phyloP scores from a whole-genome alignment of 2,113 vertebrate genomes.

The Calcarius ornatus region DNA sequence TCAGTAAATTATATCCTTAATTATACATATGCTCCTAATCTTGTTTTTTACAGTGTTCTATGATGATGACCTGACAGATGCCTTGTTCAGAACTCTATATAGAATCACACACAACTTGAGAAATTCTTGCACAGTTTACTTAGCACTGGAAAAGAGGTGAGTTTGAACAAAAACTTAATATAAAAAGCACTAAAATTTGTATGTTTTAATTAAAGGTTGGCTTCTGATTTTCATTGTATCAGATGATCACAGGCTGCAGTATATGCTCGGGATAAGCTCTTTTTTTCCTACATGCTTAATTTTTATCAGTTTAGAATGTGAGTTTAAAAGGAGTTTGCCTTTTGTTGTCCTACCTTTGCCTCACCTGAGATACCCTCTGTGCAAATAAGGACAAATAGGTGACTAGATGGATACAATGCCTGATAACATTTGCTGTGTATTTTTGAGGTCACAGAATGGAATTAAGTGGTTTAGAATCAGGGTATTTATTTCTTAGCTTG shows the following conservation, averaged over 20 bases:
- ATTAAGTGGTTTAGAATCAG: background rate
- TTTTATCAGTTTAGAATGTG: background rate
- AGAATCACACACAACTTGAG: slow-evolving; percentile 76
- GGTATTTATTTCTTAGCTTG: background rate
- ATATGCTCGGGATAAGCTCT: background rate
- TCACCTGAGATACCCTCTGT: background rate
- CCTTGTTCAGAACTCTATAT: slow-evolving; percentile 82
- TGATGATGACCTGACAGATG: slow-evolving; percentile 89
- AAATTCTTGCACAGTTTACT: slow-evolving; percentile 75
- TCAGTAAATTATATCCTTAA: background rate
- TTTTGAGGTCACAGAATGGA: background rate
- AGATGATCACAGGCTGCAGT: background rate
- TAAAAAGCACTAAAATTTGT: background rate
- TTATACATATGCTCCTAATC: background rate
- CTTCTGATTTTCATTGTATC: background rate
- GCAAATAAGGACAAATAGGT: background rate
- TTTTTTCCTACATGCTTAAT: background rate
- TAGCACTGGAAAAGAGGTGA: slow-evolving; percentile 90
- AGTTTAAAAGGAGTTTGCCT: background rate
- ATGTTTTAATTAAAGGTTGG: background rate
- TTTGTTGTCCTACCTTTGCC: background rate
- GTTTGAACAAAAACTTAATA: background rate
- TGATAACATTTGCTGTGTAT: background rate
- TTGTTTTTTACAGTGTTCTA: slow-evolving; percentile 83
- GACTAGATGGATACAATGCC: background rate